A percentile compares a stretch with the other conserved stretches of the same genome.
These are phyloP conservation scores for Toxotes jaculatrix DNA, from an alignment of 2,113 vertebrate species.

Conservation along the genomic window DNA sequence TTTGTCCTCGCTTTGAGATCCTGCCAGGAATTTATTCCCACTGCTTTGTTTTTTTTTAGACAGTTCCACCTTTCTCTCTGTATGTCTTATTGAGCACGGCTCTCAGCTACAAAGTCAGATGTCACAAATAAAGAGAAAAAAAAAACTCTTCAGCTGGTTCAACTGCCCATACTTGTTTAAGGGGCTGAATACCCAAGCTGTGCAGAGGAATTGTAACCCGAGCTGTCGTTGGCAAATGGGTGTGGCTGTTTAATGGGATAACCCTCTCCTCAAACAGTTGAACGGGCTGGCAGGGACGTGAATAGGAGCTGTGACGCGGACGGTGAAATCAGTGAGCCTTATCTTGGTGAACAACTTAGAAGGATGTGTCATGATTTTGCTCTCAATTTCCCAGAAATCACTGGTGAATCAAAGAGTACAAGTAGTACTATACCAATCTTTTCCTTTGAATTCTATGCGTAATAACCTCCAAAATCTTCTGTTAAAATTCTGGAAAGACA, in stretches of 20 bases:
- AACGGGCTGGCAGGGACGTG: not conserved
- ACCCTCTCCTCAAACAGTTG: slow-evolving; percentile 1
- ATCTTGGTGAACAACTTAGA: not conserved
- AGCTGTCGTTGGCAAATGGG: slow-evolving; percentile 29
- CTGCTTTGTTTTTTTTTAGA: slow-evolving; percentile 1
- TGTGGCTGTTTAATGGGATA: slow-evolving; percentile 19
- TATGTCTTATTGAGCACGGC: not conserved
- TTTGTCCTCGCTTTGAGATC: slow-evolving; percentile 25
- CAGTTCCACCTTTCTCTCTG: not conserved
- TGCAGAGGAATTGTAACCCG: slow-evolving; percentile 6
- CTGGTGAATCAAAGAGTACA: no score
- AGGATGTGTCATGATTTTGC: no score
- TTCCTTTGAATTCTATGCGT: not conserved
- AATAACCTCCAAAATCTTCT: no score
- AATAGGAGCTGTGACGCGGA: not conserved
- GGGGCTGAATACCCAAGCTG: slow-evolving; percentile 2
- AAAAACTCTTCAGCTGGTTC: slow-evolving; percentile 1
- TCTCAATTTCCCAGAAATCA: not conserved
- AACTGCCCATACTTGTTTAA: slow-evolving; percentile 18
- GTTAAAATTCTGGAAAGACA: not conserved
- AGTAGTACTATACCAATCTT: not conserved
- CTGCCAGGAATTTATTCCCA: slow-evolving; percentile 23
- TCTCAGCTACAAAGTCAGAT: not conserved
- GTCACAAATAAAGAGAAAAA: not conserved
- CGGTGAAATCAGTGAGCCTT: not conserved